These are phyloP conservation scores for Dendrolimus houi DNA, from an alignment of 2,888 invertebrate genomes.

Conservation along the genomic window DNA sequence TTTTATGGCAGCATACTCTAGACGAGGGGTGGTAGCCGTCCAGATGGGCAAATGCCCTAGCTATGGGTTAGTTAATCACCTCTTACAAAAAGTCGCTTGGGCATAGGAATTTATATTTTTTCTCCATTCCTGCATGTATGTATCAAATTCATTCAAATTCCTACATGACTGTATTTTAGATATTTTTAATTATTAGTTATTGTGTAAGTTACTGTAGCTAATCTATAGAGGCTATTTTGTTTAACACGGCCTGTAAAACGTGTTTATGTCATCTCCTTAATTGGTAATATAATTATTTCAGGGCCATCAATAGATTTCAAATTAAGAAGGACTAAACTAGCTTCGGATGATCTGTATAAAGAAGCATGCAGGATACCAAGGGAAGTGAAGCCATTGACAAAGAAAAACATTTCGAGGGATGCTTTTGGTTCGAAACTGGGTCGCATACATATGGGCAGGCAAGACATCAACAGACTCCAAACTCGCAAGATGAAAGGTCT, in stretches of 20 bases:
- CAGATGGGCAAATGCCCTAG: neutral
- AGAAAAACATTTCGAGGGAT: constrained; percentile 94
- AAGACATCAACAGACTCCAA: constrained; percentile 89
- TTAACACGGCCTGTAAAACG: too few relatives aligned
- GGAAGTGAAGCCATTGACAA: constrained; percentile 85
- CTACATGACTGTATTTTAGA: too few relatives aligned
- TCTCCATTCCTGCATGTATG: neutral
- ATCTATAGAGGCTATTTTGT: too few relatives aligned
- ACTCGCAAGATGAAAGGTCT: constrained; percentile 94
- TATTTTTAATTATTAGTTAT: too few relatives aligned
- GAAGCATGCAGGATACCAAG: constrained; percentile 88
- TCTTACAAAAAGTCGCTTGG: neutral
- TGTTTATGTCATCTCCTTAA: too few relatives aligned
- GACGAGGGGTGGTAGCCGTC: neutral
- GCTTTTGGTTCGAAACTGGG: constrained; percentile 93
- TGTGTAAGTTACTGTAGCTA: too few relatives aligned
- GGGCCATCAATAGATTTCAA: constrained; percentile 94
- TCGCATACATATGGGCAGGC: constrained; percentile 94
- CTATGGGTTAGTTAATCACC: neutral
- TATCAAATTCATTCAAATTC: neutral
- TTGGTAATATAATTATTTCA: constrained; percentile 29
- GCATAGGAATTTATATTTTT: neutral
- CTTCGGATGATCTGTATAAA: constrained; percentile 92
- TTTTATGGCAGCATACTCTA: neutral
- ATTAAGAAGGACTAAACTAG: constrained; percentile 90